Evolutionary conservation across 2,888 invertebrate genomes (phyloP).

Genomic region (Schizaphis graminum): DNA sequence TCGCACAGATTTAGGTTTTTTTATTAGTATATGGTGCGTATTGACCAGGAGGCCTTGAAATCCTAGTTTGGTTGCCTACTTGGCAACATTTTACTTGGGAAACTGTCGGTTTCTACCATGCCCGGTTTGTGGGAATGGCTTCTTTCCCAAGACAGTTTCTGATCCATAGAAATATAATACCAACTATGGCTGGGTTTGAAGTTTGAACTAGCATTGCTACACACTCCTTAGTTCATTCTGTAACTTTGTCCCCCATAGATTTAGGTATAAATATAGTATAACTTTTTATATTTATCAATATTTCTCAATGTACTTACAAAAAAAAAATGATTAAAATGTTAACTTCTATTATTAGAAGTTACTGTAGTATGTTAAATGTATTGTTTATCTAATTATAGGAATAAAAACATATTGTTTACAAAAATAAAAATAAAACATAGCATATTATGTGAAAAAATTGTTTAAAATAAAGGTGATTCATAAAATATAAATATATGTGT

Average conservation of each 20-base stretch:
- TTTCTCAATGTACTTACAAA: not conserved
- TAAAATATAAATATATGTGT: not conserved
- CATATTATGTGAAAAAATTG: not conserved
- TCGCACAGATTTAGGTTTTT: not conserved
- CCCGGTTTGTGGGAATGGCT: not conserved
- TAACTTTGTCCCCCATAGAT: not conserved
- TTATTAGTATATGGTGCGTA: not conserved
- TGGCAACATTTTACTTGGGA: not conserved
- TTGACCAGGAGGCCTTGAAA: not conserved
- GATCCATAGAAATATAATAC: not conserved
- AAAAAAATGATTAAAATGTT: not conserved
- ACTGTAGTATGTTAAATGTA: not conserved
- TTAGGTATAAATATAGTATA: not conserved
- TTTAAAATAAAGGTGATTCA: not conserved
- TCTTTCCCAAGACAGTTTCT: not conserved
- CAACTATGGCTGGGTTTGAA: not conserved
- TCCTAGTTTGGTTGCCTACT: not conserved
- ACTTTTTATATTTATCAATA: not conserved
- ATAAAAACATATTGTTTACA: not conserved
- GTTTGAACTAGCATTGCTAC: not conserved
- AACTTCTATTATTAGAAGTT: not conserved
- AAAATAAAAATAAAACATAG: not conserved
- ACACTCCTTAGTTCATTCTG: not conserved
- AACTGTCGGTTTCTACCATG: not conserved
- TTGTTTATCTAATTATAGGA: not conserved